Conservation (phyloP, 2,888 invertebrate species). For the Scaptodrosophila latifasciaeformis region DNA sequence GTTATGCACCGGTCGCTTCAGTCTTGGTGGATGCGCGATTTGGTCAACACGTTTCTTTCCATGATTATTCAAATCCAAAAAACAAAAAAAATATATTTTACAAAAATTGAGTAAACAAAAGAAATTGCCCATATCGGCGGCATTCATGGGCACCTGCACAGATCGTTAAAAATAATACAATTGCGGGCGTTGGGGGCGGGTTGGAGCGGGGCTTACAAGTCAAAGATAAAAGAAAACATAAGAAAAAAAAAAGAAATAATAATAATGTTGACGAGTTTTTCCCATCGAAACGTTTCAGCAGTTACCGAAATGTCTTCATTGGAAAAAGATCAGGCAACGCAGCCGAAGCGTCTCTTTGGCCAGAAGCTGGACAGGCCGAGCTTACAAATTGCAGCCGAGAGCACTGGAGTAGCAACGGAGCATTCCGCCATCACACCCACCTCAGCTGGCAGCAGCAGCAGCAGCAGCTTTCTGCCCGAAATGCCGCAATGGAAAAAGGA, state of each 20-base stretch:
- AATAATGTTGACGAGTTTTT: too few species aligned
- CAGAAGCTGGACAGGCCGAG: slow-evolving; percentile 21
- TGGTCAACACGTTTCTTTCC: slow-evolving; percentile 46
- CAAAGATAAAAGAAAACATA: too few species aligned
- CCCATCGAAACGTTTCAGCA: background rate
- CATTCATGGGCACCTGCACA: too few species aligned
- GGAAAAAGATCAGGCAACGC: slow-evolving; percentile 22
- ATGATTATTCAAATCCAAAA: too few species aligned
- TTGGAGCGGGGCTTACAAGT: too few species aligned
- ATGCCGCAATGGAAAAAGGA: slow-evolving; percentile 90
- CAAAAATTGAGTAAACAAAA: too few species aligned
- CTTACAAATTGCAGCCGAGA: slow-evolving; percentile 22
- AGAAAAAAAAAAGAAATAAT: too few species aligned
- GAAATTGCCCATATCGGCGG: too few species aligned
- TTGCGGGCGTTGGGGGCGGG: too few species aligned
- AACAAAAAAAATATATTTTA: too few species aligned
- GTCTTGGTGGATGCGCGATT: slow-evolving; percentile 38
- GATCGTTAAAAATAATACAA: too few species aligned
- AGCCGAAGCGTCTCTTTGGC: background rate
- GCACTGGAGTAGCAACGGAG: slow-evolving; percentile 11
- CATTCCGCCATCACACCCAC: slow-evolving; percentile 5
- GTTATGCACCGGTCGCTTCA: slow-evolving; percentile 24
- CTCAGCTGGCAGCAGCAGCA: slow-evolving; percentile 23
- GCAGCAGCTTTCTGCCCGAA: slow-evolving; percentile 58
- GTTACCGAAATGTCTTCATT: slow-evolving; percentile 34